These are phyloP conservation scores for Lepus americanus DNA, from an alignment of 2,113 vertebrate species.

Conservation along the genomic window DNA sequence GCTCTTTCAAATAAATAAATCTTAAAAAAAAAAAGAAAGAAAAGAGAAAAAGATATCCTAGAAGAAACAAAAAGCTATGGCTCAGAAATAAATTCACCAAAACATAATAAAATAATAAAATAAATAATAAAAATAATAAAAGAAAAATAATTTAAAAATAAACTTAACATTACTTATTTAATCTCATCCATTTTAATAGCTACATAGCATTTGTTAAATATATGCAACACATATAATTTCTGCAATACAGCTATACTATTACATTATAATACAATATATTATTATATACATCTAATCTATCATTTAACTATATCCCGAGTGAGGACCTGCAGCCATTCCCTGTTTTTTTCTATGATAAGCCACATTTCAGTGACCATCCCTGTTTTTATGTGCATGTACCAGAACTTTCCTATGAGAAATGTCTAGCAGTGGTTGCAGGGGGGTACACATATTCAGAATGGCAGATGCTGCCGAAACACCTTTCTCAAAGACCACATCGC, in stretches of 20 bases:
- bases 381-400: neutral
- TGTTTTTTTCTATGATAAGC: neutral
- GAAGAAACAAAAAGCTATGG: too few relatives aligned
- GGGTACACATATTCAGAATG: neutral
- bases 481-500: neutral
- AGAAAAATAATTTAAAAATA: neutral
- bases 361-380: neutral
- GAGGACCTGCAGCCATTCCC: neutral
- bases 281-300: neutral
- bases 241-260: neutral
- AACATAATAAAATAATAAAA: too few relatives aligned
- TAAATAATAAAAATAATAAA: too few relatives aligned
- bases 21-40: too few relatives aligned
- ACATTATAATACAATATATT: neutral
- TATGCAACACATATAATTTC: neutral
- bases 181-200: slow-evolving; percentile 19
- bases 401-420: neutral
- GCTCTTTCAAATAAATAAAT: too few relatives aligned
- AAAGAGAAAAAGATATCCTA: too few relatives aligned
- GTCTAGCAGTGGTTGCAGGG: neutral
- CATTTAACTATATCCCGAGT: neutral
- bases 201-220: neutral
- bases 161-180: neutral
- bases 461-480: neutral
- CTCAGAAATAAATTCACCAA: too few relatives aligned